Conservation (phyloP, 1,140 invertebrate species). For the Drosophila carrolli region DNA sequence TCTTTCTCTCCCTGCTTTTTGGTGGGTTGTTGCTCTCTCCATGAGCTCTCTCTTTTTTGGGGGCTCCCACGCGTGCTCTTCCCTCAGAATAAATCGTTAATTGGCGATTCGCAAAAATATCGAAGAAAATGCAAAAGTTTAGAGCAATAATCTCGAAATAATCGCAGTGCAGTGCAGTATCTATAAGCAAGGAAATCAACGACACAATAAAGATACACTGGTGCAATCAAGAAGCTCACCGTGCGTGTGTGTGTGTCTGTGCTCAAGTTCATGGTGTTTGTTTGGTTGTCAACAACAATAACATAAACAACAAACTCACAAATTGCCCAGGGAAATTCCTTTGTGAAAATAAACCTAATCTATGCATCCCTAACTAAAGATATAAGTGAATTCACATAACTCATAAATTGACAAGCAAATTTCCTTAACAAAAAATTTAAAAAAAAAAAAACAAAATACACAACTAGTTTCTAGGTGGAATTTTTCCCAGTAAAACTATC, state of each 20-base stretch:
- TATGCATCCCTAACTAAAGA: background rate
- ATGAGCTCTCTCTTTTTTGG: conserved; percentile 24
- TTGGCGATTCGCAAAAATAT: conserved; percentile 42
- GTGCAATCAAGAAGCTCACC: conserved; percentile 36
- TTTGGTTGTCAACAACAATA: conserved; percentile 64
- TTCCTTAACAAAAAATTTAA: no score
- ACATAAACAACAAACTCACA: conserved; percentile 31
- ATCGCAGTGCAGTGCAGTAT: conserved; percentile 43
- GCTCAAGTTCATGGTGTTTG: conserved; percentile 71
- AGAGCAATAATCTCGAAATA: conserved; percentile 8
- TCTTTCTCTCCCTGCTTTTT: conserved; percentile 21
- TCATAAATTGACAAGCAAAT: no score
- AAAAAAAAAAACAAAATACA: no score
- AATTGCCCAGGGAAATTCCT: conserved; percentile 7
- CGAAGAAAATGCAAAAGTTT: conserved; percentile 42
- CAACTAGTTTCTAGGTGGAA: no score
- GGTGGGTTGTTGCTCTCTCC: conserved; percentile 47
- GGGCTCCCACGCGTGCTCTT: conserved; percentile 50
- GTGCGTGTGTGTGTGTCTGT: conserved; percentile 22
- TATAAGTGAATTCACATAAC: no score
- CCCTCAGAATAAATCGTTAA: conserved; percentile 47
- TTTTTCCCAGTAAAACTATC: background rate
- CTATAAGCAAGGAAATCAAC: conserved; percentile 12
- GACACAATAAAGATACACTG: conserved; percentile 10
- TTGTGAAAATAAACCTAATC: background rate